Percentiles rank a stretch among this genome's conserved stretches.
Conservation (phyloP, 2,888 invertebrate genomes). For the Cetonia aurata region DNA sequence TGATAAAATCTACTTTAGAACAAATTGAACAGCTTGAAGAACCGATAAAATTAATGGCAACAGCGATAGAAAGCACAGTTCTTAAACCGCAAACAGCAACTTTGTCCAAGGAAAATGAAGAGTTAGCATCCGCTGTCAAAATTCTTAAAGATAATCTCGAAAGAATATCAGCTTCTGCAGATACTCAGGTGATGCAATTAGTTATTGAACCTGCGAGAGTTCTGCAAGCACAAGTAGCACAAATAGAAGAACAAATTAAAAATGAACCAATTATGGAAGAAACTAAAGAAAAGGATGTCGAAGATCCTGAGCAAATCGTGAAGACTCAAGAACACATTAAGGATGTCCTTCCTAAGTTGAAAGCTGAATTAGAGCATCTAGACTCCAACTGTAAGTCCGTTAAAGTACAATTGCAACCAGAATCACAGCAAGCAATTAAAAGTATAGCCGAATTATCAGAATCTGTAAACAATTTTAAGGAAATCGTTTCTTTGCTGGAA, state of each 20-base stretch:
- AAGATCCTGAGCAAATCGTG: not conserved
- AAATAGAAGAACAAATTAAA: constrained; percentile 13
- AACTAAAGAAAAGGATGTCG: constrained; percentile 8
- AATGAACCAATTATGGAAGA: not conserved
- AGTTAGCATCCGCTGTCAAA: constrained; percentile 6
- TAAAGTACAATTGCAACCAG: constrained; percentile 24
- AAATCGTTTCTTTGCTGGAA: constrained; percentile 33
- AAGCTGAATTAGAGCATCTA: constrained; percentile 24
- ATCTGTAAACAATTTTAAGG: constrained; percentile 30
- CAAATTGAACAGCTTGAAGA: constrained; percentile 34
- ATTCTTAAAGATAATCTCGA: not conserved
- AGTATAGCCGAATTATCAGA: constrained; percentile 18
- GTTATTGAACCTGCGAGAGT: constrained; percentile 16
- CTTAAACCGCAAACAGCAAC: constrained; percentile 13
- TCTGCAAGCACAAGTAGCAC: constrained; percentile 31
- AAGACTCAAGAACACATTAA: not conserved
- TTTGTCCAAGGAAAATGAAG: constrained; percentile 15
- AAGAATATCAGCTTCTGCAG: not conserved
- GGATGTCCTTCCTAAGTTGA: not conserved
- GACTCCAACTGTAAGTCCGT: constrained; percentile 11
- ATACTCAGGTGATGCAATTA: constrained; percentile 12
- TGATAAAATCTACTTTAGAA: constrained; percentile 17
- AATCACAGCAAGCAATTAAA: constrained; percentile 26
- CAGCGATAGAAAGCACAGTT: constrained; percentile 11
- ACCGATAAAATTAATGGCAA: constrained; percentile 33